Evolutionary conservation across 1,140 invertebrate genomes (phyloP).

Genomic region (Idris sp.): DNA sequence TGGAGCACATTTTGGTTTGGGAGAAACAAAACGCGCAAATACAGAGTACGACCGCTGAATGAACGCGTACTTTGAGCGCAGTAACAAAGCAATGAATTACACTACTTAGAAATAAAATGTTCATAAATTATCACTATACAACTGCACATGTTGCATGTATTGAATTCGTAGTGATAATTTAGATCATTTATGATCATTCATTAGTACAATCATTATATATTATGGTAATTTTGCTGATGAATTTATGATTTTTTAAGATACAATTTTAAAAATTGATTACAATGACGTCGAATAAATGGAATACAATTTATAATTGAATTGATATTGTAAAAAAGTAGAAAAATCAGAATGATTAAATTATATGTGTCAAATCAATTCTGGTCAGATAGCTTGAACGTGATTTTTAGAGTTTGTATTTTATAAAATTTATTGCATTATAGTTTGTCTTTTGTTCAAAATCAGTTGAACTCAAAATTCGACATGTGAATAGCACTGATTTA

Average conservation of each 20-base stretch:
- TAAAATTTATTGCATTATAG: too few relatives aligned
- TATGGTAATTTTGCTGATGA: background rate
- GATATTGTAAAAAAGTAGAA: too few relatives aligned
- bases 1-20: slow-evolving; percentile 15
- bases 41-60: slow-evolving; percentile 1
- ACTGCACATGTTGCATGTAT: background rate
- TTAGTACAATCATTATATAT: slow-evolving; percentile 5
- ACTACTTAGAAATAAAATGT: slow-evolving; percentile 24
- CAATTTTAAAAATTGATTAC: too few relatives aligned
- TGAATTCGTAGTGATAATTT: slow-evolving; percentile 19
- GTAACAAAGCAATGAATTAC: slow-evolving; percentile 19
- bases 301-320: too few relatives aligned
- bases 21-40: background rate
- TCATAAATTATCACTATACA: slow-evolving; percentile 29
- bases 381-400: too few relatives aligned
- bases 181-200: slow-evolving; percentile 14
- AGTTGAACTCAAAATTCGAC: slow-evolving; percentile 7
- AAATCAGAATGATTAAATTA: too few relatives aligned
- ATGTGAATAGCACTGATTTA: slow-evolving; percentile 9
- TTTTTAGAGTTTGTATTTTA: too few relatives aligned
- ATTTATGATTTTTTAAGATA: too few relatives aligned
- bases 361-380: too few relatives aligned
- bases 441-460: slow-evolving; percentile 13
- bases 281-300: too few relatives aligned
- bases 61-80: slow-evolving; percentile 2